Base-by-base conservation (phyloP, 2,888 invertebrate species). In the Meta bourneti region DNA sequence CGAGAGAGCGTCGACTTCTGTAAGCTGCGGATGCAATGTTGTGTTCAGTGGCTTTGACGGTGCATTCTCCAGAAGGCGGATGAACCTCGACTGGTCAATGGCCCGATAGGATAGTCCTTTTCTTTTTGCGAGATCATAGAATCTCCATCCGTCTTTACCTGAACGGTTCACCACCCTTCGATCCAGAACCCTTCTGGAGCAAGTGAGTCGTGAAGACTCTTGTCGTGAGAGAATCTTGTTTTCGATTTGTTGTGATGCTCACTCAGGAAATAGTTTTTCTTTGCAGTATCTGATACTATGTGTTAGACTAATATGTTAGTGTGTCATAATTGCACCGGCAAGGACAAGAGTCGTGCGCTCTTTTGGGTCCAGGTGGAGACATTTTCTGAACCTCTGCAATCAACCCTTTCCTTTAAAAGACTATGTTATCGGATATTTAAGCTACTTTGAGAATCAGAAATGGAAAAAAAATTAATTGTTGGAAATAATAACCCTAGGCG, bases 11-110 rank as follows among this genome's bases (percentile, higher is more conserved):
- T 71, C 90, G 90, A 90, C 90, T 79, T 79, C 90, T 79, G 52
- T 86, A 54, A 72, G 82, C 83, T 84, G 72, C 83, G 89, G 87
- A 87, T 91, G 87, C 74, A 72, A 70, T 75, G 75, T 70, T 90
- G 83, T 89, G 75, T 84, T 90, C 84, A 88, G 71, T 79, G 78
- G 19, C 79, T 89, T 72, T 77, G 89, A 89, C 54, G 89, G 74
- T 72, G 83, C 87, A 54, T 86, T 87, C 48, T 74, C 75, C 83
- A 77, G 48, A 52, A 83, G 86, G 81, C 52, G 71, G 87, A 82
- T 82, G 91, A 86, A 91, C 81, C 91, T 70, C 20, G 69, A 54
- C 74, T 91, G 91, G 87, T 91, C 91, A 91, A 83, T 91, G 91
- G 87, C 91, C 91, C 85, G 72, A 11, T 34, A 74, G 81, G 78